Conservation (phyloP, 2,888 invertebrate species). For the Nephrotoma flavescens region DNA sequence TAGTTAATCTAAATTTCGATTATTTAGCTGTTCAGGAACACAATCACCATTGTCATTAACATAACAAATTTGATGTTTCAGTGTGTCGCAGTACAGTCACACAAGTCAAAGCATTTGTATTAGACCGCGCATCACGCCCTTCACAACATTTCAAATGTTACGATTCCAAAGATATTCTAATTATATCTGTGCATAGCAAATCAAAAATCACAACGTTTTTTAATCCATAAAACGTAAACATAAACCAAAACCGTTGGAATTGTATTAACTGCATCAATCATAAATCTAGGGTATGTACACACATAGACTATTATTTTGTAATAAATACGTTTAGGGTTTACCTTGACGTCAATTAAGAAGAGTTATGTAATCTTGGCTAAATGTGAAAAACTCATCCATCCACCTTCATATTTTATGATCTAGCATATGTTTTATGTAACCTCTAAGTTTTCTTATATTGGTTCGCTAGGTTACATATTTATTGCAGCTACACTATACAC, state of each 20-base stretch:
- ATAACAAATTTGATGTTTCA: no score
- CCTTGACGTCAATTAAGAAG: background rate
- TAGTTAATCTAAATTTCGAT: no score
- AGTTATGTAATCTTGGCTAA: background rate
- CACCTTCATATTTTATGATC: background rate
- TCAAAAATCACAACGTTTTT: background rate
- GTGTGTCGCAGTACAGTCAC: no score
- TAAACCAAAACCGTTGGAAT: background rate
- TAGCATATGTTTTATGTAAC: background rate
- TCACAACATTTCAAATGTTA: no score
- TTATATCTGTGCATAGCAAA: background rate
- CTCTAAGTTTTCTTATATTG: background rate
- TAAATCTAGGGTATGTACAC: background rate
- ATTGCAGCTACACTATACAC: background rate
- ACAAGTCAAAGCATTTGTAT: no score
- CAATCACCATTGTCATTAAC: no score
- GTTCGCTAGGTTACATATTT: background rate
- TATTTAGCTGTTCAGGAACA: no score
- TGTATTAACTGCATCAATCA: background rate
- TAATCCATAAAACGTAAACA: background rate
- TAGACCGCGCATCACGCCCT: no score
- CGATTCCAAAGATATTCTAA: no score
- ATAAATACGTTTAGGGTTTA: background rate
- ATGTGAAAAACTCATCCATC: background rate
- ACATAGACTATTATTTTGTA: background rate